Evolutionary conservation across 2,113 vertebrate genomes (phyloP), one percentile per base, ranked within the genome.

Genomic region (Nothoprocta pentlandii): DNA sequence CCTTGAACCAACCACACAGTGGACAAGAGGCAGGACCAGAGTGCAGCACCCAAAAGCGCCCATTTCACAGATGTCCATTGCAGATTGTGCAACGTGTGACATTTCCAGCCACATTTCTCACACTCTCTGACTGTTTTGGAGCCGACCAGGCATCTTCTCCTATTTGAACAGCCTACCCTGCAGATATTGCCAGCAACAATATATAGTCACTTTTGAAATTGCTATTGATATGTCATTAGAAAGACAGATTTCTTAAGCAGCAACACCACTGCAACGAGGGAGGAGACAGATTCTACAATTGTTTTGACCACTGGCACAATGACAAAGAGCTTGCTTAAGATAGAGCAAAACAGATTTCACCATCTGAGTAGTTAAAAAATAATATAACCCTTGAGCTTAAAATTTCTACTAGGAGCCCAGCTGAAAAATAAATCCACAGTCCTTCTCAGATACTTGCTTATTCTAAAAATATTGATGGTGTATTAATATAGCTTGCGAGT

Each of bases 321-420:
- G 62, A 59, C 15, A 92, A 90, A 69, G 39, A 69, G 14, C 59
- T 89, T 79, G 58, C 62, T 94, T 90, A 87, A 95, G 84, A 82
- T 22, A 23, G 6, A 77, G 44, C 23, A 68, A 90, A 92, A 67
- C 0, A 81, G 21, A 89, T 75, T 62, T 83, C 6, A 42, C n/a
- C 4, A 67, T 84, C 62, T 68, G 23, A 91, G 36, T 12, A 88
- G 61, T 42, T 90, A 77, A 68, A 90, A 82, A 39, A 16, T 44
- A 94, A 39, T 20, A 26, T 16, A 77, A 69, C 13, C 8, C 44
- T 74, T 75, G 56, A 92, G 36, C 20, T 81, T 76, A 91, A 85
- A 61, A 89, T 51, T 73, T 94, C 63, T 85, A 6, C 44, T 58
- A 77, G 53, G 21, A 81, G 47, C 2, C 2, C 42, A 86, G 20